These are phyloP conservation scores for Xenopus tropicalis DNA, from an alignment of 2,113 vertebrate genomes.

Conservation along the genomic window DNA sequence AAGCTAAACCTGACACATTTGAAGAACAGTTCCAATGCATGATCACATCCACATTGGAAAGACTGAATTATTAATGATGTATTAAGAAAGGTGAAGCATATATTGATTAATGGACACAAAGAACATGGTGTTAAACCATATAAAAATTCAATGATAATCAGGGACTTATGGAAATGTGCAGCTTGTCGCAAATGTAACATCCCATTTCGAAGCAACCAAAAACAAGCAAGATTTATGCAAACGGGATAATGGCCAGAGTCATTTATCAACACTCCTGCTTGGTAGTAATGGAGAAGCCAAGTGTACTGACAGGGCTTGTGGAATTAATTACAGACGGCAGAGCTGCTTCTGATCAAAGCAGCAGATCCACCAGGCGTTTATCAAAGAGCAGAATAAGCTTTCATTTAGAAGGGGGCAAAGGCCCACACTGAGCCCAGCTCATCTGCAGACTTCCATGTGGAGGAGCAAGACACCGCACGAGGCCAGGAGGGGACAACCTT, in stretches of 20 bases:
- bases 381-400: constrained; percentile 51
- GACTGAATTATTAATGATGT: neutral
- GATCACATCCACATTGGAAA: neutral
- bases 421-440: constrained; percentile 41
- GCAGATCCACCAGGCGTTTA: constrained; percentile 47
- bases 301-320: constrained; percentile 42
- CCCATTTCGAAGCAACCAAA: constrained; percentile 49
- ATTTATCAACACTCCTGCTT: constrained; percentile 59
- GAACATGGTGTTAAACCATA: neutral
- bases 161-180: constrained; percentile 24
- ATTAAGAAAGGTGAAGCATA: neutral
- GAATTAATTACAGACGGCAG: constrained; percentile 58
- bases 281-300: constrained; percentile 51
- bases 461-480: constrained; percentile 46
- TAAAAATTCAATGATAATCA: constrained; percentile 23
- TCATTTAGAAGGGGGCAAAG: constrained; percentile 54
- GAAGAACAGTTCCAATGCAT: constrained; percentile 8
- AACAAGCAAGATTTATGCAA: constrained; percentile 56
- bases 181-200: constrained; percentile 28
- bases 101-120: constrained; percentile 8
- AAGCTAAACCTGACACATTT: neutral
- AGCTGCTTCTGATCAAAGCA: constrained; percentile 31
- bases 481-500: constrained; percentile 45
- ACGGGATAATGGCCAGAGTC: constrained; percentile 48
- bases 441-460: constrained; percentile 22